Evolutionary conservation across 1,140 invertebrate species (phyloP).

Genomic region (Drosophila ogumai): DNA sequence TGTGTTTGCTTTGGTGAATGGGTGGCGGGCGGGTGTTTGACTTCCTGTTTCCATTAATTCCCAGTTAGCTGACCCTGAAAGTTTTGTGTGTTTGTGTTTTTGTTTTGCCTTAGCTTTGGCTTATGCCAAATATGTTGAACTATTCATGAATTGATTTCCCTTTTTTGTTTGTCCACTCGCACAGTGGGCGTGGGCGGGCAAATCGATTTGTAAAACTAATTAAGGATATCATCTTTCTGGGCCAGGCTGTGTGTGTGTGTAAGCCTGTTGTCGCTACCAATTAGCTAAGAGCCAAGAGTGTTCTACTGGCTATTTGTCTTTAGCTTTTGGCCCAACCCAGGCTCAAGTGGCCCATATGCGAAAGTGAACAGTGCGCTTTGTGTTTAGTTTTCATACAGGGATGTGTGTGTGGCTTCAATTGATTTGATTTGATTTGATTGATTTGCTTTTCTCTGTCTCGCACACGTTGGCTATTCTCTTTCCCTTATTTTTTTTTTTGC

Average conservation of each 20-base stretch:
- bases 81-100: constrained; percentile 37
- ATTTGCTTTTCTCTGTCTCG: constrained; percentile 39
- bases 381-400: constrained; percentile 47
- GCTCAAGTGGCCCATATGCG: constrained; percentile 11
- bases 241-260: constrained; percentile 4
- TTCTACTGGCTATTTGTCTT: constrained; percentile 9
- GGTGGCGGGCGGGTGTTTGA: neutral
- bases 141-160: constrained; percentile 44
- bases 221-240: constrained; percentile 47
- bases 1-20: constrained; percentile 27
- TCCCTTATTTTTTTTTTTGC: constrained; percentile 1
- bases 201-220: constrained; percentile 58
- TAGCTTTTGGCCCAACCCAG: neutral
- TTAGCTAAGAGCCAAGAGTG: constrained; percentile 42
- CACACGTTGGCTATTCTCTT: constrained; percentile 2
- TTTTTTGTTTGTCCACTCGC: constrained; percentile 3
- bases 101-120: constrained; percentile 16
- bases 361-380: constrained; percentile 17
- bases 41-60: constrained; percentile 48
- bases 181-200: constrained; percentile 15
- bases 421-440: constrained; percentile 70
- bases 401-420: constrained; percentile 46
- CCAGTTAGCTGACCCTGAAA: constrained; percentile 44
- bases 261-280: constrained; percentile 32
- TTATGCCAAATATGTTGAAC: constrained; percentile 33